Evolutionary conservation across 2,888 invertebrate genomes (phyloP).

Genomic region (Chaetogeoica ovagalla): DNA sequence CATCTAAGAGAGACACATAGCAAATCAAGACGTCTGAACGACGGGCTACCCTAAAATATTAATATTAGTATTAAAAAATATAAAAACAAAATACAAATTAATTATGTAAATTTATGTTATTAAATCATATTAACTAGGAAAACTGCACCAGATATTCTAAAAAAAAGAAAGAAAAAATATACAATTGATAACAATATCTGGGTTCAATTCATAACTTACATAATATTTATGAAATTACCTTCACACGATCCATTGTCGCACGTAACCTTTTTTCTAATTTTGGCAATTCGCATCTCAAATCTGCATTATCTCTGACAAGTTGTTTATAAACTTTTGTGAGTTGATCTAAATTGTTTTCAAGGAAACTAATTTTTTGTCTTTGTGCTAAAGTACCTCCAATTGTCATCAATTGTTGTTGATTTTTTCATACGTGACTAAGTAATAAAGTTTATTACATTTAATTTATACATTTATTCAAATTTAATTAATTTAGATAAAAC

Average conservation of each 20-base stretch:
- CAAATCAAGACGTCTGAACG: conserved; percentile 2
- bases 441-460: background rate
- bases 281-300: conserved; percentile 96
- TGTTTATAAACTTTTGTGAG: conserved; percentile 96
- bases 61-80: too few species aligned
- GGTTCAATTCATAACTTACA: too few species aligned
- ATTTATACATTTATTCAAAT: background rate
- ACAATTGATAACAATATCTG: too few species aligned
- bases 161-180: too few species aligned
- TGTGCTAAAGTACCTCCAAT: conserved; percentile 95
- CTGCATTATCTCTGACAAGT: conserved; percentile 98
- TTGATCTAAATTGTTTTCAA: conserved; percentile 99
- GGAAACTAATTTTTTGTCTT: conserved; percentile 98
- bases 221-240: conserved; percentile 60
- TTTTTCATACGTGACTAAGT: conserved; percentile 54
- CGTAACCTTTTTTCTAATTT: conserved; percentile 97
- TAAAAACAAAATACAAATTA: too few species aligned
- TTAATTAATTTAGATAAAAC: background rate
- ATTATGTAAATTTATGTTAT: too few species aligned
- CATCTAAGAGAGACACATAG: too few species aligned
- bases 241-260: conserved; percentile 98
- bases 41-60: background rate
- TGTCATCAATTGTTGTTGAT: conserved; percentile 67
- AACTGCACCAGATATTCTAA: too few species aligned
- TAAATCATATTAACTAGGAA: too few species aligned